Conservation (phyloP, 2,113 vertebrate species). For the Pelecanus crispus region DNA sequence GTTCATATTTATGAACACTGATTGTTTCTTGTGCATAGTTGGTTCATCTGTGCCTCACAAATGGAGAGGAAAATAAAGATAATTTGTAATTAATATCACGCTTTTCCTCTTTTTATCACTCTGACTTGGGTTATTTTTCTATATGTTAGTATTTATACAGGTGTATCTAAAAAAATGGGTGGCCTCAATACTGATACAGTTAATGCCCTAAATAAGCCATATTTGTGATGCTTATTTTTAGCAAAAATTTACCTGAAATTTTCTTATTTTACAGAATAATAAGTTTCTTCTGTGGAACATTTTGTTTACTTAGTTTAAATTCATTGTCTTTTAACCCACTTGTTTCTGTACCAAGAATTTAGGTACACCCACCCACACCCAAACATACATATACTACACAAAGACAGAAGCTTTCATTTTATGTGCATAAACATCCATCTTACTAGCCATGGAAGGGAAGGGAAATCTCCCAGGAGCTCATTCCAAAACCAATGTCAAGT, state of each 20-base stretch:
- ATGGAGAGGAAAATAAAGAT: neutral
- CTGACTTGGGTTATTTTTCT: neutral
- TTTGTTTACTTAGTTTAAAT: neutral
- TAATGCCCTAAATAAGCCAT: neutral
- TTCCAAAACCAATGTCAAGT: conserved; percentile 30
- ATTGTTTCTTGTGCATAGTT: neutral
- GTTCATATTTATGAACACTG: neutral
- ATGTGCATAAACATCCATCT: neutral
- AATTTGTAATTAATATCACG: neutral
- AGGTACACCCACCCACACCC: neutral
- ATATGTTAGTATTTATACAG: neutral
- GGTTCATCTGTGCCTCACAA: neutral
- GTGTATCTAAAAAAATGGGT: neutral
- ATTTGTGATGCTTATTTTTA: neutral
- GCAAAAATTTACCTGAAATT: neutral
- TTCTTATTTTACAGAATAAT: neutral
- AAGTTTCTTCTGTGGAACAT: neutral
- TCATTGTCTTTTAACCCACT: neutral
- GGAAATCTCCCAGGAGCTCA: neutral
- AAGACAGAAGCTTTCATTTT: neutral
- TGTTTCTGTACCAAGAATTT: neutral
- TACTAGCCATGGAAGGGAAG: neutral
- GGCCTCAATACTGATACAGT: neutral
- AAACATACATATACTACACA: neutral
- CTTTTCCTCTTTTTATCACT: neutral